phyloP scores from a whole-genome alignment of 2,797 vertebrate genomes.

The Thaleichthys pacificus region DNA sequence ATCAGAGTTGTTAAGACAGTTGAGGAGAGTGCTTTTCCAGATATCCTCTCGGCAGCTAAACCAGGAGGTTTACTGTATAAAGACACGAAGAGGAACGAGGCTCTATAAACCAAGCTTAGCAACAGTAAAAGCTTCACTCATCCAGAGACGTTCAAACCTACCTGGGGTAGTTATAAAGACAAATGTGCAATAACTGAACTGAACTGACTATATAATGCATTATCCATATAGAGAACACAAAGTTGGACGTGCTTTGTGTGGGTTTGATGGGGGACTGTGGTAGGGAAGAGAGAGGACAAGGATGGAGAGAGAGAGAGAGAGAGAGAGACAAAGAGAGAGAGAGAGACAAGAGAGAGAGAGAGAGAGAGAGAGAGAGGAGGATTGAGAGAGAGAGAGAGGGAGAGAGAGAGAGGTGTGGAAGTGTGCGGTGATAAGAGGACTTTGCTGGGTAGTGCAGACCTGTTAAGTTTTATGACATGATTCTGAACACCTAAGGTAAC shows the following conservation, averaged over 20 bases:
- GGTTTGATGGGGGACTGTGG: not conserved
- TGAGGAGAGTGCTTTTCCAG: not conserved
- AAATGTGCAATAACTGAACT: not conserved
- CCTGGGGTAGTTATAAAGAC: not conserved
- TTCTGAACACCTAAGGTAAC: conserved; percentile 74
- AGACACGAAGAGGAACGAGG: not conserved
- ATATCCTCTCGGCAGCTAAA: too few species aligned
- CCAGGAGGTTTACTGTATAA: too few species aligned
- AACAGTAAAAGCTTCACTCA: not conserved
- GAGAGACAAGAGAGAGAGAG: too few species aligned
- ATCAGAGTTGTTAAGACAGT: not conserved
- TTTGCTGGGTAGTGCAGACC: conserved; percentile 63
- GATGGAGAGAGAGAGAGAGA: conserved; percentile 9
- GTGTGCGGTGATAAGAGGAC: conserved; percentile 61
- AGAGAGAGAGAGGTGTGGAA: conserved; percentile 49
- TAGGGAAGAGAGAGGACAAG: not conserved
- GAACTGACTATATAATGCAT: not conserved
- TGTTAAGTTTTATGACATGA: conserved; percentile 76
- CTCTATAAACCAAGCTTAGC: not conserved
- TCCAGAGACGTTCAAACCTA: not conserved
- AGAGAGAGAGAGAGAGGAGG: conserved; percentile 45
- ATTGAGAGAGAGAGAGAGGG: conserved; percentile 20
- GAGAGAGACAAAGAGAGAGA: conserved; percentile 17
- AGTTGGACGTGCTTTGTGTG: not conserved
- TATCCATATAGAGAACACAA: not conserved